Conservation (phyloP, 2,113 vertebrate genomes). For the Tylochromis polylepis region DNA sequence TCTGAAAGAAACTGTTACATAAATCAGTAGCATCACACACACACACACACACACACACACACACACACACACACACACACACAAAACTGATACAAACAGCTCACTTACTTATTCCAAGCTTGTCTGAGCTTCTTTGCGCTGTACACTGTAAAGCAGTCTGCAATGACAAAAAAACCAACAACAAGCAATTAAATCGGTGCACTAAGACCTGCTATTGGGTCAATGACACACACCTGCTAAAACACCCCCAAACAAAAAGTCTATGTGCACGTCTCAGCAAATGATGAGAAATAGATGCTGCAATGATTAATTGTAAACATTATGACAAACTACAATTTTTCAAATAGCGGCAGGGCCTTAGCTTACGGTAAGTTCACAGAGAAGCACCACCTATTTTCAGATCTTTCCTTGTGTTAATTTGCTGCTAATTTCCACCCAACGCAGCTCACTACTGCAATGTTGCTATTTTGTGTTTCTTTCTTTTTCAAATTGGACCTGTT, state of each 20-base stretch:
- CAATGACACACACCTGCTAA: neutral
- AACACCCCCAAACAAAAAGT: neutral
- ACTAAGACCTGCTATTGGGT: neutral
- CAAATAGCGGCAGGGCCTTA: rapidly evolving
- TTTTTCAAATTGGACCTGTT: neutral
- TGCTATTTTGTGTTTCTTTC: neutral
- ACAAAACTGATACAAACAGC: neutral
- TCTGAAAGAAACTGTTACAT: too few species aligned
- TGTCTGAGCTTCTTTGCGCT: slow-evolving; percentile 92
- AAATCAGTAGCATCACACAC: too few species aligned
- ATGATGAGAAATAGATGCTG: neutral
- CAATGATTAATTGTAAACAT: neutral
- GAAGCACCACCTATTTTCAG: neutral
- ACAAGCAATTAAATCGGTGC: neutral
- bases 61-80: neutral
- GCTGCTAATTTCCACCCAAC: neutral
- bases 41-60: neutral
- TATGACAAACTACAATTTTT: too few species aligned
- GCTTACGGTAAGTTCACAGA: neutral
- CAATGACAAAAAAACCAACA: slow-evolving; percentile 1
- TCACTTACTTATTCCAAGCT: slow-evolving; percentile 97
- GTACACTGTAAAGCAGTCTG: slow-evolving; percentile 92
- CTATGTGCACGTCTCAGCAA: neutral
- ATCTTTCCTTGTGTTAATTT: neutral
- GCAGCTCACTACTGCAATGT: neutral